Evolutionary conservation across 2,888 invertebrate species (phyloP).

Genomic region (Dione juno): DNA sequence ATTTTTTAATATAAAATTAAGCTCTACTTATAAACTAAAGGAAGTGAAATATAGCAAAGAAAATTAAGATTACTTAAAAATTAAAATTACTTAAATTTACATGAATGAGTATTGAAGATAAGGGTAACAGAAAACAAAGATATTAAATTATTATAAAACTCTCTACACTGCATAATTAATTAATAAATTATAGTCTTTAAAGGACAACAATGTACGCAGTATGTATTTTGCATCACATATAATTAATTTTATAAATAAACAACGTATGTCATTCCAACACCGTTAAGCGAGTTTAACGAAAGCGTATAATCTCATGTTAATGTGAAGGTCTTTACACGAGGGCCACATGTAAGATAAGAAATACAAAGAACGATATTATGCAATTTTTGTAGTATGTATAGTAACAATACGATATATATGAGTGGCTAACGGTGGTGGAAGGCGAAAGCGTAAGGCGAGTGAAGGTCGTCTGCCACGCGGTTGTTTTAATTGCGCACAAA

Average conservation of each 20-base stretch:
- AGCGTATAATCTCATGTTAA: conserved; percentile 17
- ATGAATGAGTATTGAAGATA: too few species aligned
- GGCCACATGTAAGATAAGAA: conserved; percentile 12
- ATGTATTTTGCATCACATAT: too few species aligned
- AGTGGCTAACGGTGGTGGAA: conserved; percentile 64
- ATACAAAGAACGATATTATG: conserved; percentile 12
- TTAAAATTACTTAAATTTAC: too few species aligned
- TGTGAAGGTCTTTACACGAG: conserved; percentile 20
- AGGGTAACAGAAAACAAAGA: too few species aligned
- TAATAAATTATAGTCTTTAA: too few species aligned
- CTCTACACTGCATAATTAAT: too few species aligned
- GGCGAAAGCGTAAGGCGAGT: conserved; percentile 69
- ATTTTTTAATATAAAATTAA: too few species aligned
- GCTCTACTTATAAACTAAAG: too few species aligned
- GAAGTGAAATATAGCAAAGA: too few species aligned
- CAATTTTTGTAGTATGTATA: conserved; percentile 19
- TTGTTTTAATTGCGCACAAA: conserved; percentile 43
- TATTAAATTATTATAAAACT: too few species aligned
- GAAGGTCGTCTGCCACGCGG: conserved; percentile 63
- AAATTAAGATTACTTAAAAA: too few species aligned
- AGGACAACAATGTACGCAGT: too few species aligned
- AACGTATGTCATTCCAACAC: background rate
- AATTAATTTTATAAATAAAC: background rate
- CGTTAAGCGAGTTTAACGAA: conserved; percentile 18
- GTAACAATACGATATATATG: conserved; percentile 50